A percentile compares a stretch with the other conserved stretches of the same genome.
These are phyloP conservation scores for Ganaspis sp. DNA, from an alignment of 1,140 invertebrate genomes.

Conservation along the genomic window DNA sequence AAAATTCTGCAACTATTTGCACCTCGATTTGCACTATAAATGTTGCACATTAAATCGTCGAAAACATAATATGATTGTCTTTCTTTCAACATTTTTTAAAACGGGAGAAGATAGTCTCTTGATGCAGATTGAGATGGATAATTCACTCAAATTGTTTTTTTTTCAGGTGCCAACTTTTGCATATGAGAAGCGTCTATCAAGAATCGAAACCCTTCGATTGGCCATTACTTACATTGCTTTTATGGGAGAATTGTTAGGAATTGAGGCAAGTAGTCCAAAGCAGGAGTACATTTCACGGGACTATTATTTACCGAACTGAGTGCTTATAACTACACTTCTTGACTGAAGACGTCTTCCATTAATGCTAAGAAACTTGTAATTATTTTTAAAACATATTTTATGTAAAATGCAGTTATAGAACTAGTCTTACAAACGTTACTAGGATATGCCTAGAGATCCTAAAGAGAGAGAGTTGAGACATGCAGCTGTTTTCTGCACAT, in stretches of 20 bases:
- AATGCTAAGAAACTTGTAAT: not conserved
- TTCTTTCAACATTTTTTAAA: too few species aligned
- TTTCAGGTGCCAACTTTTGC: slow-evolving; percentile 96
- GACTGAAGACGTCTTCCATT: slow-evolving; percentile 37
- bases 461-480: too few species aligned
- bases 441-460: too few species aligned
- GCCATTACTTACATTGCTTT: slow-evolving; percentile 99
- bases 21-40: too few species aligned
- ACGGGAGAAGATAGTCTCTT: too few species aligned
- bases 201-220: slow-evolving; percentile 97
- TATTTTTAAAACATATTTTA: not conserved
- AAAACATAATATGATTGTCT: too few species aligned
- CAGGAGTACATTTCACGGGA: slow-evolving; percentile 74
- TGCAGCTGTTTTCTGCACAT: too few species aligned
- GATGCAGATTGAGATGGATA: too few species aligned
- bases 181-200: slow-evolving; percentile 97
- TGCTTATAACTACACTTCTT: not conserved
- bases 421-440: too few species aligned
- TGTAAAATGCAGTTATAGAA: too few species aligned
- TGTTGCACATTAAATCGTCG: too few species aligned
- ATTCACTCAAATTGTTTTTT: slow-evolving; percentile 24
- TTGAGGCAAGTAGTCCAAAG: slow-evolving; percentile 71
- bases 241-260: slow-evolving; percentile 91
- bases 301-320: slow-evolving; percentile 73
- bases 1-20: too few species aligned